phyloP scores from a whole-genome alignment of 2,113 vertebrate genomes.

The Reinhardtius hippoglossoides region DNA sequence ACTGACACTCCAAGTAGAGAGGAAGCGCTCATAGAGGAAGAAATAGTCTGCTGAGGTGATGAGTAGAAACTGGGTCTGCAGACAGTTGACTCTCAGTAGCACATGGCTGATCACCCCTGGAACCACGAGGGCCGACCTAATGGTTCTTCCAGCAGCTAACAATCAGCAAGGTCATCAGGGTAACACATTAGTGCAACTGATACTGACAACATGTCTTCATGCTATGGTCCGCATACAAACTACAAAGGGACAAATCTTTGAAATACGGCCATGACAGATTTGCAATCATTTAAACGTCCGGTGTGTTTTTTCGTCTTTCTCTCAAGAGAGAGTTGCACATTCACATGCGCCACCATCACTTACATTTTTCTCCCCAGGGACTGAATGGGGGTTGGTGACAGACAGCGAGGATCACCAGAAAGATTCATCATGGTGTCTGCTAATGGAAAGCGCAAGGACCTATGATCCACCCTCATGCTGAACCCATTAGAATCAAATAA shows the following conservation, averaged over 20 bases:
- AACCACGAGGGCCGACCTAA: slow-evolving; percentile 15
- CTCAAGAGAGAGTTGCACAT: background rate
- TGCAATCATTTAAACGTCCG: background rate
- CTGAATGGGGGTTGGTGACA: slow-evolving; percentile 48
- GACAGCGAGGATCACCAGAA: slow-evolving; percentile 36
- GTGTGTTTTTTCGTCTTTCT: background rate
- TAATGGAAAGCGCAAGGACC: slow-evolving; percentile 37
- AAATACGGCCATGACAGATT: background rate
- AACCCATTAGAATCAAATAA: slow-evolving; percentile 56
- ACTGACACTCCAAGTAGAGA: slow-evolving; percentile 22
- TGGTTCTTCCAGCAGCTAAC: slow-evolving; percentile 22
- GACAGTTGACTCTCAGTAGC: background rate
- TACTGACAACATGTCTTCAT: background rate
- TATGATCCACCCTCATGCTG: slow-evolving; percentile 36
- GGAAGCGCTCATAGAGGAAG: background rate
- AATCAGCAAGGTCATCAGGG: slow-evolving; percentile 26
- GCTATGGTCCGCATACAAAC: background rate
- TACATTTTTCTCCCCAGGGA: slow-evolving; percentile 26
- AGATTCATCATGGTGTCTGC: slow-evolving; percentile 41
- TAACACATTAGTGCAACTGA: slow-evolving; percentile 4
- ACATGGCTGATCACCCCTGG: background rate
- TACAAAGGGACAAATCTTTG: background rate
- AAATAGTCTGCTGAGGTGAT: slow-evolving; percentile 45
- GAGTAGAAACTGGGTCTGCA: background rate
- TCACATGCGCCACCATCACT: slow-evolving; percentile 2